Evolutionary conservation across 2,797 vertebrate genomes (phyloP).

Genomic region (Sternotherus odoratus): DNA sequence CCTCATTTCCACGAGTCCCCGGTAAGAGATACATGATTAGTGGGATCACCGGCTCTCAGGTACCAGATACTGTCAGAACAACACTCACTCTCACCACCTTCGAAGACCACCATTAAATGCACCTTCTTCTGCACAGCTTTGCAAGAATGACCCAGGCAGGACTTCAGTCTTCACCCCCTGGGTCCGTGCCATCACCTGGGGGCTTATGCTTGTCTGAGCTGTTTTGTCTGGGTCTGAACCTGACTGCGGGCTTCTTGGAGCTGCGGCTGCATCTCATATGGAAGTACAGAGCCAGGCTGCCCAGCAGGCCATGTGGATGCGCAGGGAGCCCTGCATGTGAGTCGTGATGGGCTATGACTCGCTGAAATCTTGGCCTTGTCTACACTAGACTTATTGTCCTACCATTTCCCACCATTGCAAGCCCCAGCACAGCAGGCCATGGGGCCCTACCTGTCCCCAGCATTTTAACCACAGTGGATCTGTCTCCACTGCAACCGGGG

Average conservation of each 20-base stretch:
- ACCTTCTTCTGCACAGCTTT: background rate
- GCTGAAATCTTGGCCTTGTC: background rate
- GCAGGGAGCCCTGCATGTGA: no score
- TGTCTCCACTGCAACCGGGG: background rate
- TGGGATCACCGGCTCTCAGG: background rate
- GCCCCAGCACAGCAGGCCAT: background rate
- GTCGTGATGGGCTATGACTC: background rate
- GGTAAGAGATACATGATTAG: background rate
- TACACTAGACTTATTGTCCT: background rate
- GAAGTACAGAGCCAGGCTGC: background rate
- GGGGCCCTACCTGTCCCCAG: background rate
- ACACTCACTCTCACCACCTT: no score
- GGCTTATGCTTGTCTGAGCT: background rate
- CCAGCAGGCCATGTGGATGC: background rate
- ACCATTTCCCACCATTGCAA: background rate
- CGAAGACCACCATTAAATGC: background rate
- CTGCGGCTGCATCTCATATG: background rate
- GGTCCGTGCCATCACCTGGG: background rate
- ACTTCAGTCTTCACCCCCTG: background rate
- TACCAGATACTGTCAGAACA: no score
- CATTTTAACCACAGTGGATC: background rate
- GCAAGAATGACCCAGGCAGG: background rate
- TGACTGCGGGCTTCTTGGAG: background rate
- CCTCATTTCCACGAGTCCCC: background rate
- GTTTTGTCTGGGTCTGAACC: background rate